Conservation (phyloP, 2,888 invertebrate species). For the Panorpa germanica region DNA sequence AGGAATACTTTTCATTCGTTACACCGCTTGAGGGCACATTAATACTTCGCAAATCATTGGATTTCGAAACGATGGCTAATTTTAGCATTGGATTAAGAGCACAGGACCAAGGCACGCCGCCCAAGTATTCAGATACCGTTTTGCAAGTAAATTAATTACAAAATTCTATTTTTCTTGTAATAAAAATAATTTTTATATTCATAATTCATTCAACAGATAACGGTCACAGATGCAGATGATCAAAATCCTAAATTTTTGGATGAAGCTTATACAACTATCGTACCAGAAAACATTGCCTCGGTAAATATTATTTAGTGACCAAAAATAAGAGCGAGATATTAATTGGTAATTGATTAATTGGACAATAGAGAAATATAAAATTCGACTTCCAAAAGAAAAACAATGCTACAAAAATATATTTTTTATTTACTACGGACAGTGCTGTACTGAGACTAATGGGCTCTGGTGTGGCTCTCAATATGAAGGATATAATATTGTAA, state of each 20-base stretch:
- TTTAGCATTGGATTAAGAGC: slow-evolving; percentile 58
- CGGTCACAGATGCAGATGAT: slow-evolving; percentile 77
- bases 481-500: too few relatives aligned
- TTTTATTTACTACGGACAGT: too few relatives aligned
- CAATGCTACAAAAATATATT: too few relatives aligned
- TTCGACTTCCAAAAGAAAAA: too few relatives aligned
- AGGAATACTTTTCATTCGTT: slow-evolving; percentile 68
- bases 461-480: too few relatives aligned
- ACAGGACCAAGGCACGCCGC: slow-evolving; percentile 67
- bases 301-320: slow-evolving; percentile 17
- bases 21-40: slow-evolving; percentile 73
- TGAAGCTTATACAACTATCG: slow-evolving; percentile 50
- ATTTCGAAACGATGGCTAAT: slow-evolving; percentile 61
- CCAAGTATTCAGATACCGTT: slow-evolving; percentile 52
- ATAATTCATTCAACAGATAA: too few relatives aligned
- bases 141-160: slow-evolving; percentile 58
- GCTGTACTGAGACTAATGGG: too few relatives aligned
- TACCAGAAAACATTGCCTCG: slow-evolving; percentile 39
- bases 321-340: too few relatives aligned
- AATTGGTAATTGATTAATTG: too few relatives aligned
- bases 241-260: slow-evolving; percentile 71
- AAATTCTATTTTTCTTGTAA: too few relatives aligned
- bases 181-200: too few relatives aligned
- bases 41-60: slow-evolving; percentile 58
- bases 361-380: too few relatives aligned